phyloP scores from a whole-genome alignment of 2,888 invertebrate species.

The Epirrhoe tristata region DNA sequence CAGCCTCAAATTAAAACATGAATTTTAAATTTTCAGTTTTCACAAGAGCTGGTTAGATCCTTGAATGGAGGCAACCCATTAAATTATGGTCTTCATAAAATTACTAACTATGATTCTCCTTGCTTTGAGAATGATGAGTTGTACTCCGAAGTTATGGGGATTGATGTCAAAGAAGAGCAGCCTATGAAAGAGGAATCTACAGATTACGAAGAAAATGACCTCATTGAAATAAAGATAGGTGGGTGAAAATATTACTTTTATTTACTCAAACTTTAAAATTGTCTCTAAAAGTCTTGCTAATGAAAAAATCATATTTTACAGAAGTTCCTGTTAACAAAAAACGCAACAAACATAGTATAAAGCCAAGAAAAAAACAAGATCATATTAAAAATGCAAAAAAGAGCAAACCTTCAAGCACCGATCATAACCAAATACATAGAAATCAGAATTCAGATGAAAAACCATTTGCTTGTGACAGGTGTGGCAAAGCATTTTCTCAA shows the following conservation, averaged over 20 bases:
- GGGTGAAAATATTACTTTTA: background rate
- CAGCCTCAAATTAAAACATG: background rate
- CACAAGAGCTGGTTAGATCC: slow-evolving; percentile 19
- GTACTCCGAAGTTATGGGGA: slow-evolving; percentile 1
- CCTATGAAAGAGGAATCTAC: slow-evolving; percentile 26
- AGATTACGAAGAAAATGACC: slow-evolving; percentile 21
- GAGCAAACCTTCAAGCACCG: slow-evolving; percentile 1
- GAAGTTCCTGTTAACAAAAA: slow-evolving; percentile 17
- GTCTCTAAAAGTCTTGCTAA: background rate
- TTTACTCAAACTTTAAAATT: too few species aligned
- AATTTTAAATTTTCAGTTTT: slow-evolving; percentile 21
- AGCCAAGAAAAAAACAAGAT: slow-evolving; percentile 19
- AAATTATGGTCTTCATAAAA: slow-evolving; percentile 9
- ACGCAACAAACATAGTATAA: slow-evolving; percentile 10
- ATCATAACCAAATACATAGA: slow-evolving; percentile 3
- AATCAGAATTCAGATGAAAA: slow-evolving; percentile 13
- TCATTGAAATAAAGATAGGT: slow-evolving; percentile 25
- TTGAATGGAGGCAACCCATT: slow-evolving; percentile 27
- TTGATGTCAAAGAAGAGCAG: slow-evolving; percentile 29
- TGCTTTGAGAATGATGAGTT: slow-evolving; percentile 12
- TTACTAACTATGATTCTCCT: slow-evolving; percentile 4
- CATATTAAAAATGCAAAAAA: slow-evolving; percentile 1
- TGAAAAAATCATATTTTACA: slow-evolving; percentile 1
- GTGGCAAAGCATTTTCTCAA: slow-evolving; percentile 28
- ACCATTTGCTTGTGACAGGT: slow-evolving; percentile 23